Base-by-base conservation (phyloP, 2,888 invertebrate genomes). In the Seira musarum region DNA sequence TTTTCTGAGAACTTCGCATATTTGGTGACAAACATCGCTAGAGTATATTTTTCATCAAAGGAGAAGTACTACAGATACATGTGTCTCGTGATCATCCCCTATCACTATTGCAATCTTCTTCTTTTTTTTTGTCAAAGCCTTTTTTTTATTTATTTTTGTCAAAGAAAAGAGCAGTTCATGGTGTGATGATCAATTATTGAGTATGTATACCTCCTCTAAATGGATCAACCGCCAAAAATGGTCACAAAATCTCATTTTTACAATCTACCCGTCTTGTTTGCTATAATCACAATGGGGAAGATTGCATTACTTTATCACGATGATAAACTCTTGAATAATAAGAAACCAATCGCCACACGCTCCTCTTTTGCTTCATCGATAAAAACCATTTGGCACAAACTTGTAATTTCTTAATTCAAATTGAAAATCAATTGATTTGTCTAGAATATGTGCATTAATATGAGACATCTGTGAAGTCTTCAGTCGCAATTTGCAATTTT, bases 161-260 rank as follows among this genome's bases (percentile, higher is more conserved):
- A 40, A 40, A 13, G 40, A n/a, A n/a, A n/a, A 40, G 40, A 40
- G 40, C 13, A 13, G 40, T 40, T 40, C 40, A 40, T 40, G 40
- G 40, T 40, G 40, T 40, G 40, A 40, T 40, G 40, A 40, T 69
- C 57, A 17, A 25, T 25, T 69, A 40, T 68, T 21, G 53, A 69
- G 61, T 49, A n/a, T n/a, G n/a, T n/a, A n/a, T n/a, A 35, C 46
- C 64, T 60, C 63, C 53, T 67, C 1, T 63, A 76, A 76, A 76
- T 76, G 76, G 69, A 63, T 76, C 69, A 49, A 21, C n/a, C 30
- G 46, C 76, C 76, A 69, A 69, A 76, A 69, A 76, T 69, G 76
- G 76, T 0, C 69, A n/a, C 67, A 69, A 72, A 75, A 76, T 76
- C 63, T 40, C 40, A 40, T 40, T 40, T 40, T 40, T 40, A 40